phyloP scores from a whole-genome alignment of 2,888 invertebrate species.

The Tetanocera ferruginea region DNA sequence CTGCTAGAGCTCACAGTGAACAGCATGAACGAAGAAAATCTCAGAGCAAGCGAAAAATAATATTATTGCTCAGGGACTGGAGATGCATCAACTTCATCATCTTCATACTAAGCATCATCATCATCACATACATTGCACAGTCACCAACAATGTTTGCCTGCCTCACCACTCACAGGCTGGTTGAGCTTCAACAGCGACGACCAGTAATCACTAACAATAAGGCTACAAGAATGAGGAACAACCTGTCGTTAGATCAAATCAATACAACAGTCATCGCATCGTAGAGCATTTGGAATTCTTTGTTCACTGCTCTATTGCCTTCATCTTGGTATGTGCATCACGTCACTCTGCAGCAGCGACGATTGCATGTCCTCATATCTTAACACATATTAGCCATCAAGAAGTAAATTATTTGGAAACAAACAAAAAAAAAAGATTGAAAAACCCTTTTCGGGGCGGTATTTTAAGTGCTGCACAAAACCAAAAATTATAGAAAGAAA shows the following conservation, averaged over 20 bases:
- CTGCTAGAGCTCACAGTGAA: background rate
- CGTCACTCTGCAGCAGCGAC: background rate
- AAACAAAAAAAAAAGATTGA: constrained; percentile 6
- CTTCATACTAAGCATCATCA: constrained; percentile 5
- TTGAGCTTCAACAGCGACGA: background rate
- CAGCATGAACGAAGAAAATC: background rate
- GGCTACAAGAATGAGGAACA: constrained; percentile 17
- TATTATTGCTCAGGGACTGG: constrained; percentile 22
- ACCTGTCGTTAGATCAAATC: constrained; percentile 34
- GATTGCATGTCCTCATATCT: constrained; percentile 42
- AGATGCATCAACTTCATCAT: constrained; percentile 22
- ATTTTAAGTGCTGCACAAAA: constrained; percentile 30
- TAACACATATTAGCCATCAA: constrained; percentile 44
- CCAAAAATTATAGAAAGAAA: constrained; percentile 17
- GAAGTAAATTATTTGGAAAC: constrained; percentile 5
- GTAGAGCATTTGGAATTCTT: background rate
- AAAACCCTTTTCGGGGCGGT: constrained; percentile 33
- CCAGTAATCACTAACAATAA: background rate
- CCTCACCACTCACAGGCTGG: constrained; percentile 4
- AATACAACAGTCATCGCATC: constrained; percentile 10
- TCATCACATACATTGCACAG: background rate
- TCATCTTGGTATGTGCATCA: background rate
- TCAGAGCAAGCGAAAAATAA: background rate
- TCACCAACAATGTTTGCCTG: background rate
- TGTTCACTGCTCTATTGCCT: background rate